A percentile compares a stretch with the other conserved stretches of the same genome.
Evolutionary conservation across 2,888 invertebrate species (phyloP).

Genomic region (Drosophila diplacantha): DNA sequence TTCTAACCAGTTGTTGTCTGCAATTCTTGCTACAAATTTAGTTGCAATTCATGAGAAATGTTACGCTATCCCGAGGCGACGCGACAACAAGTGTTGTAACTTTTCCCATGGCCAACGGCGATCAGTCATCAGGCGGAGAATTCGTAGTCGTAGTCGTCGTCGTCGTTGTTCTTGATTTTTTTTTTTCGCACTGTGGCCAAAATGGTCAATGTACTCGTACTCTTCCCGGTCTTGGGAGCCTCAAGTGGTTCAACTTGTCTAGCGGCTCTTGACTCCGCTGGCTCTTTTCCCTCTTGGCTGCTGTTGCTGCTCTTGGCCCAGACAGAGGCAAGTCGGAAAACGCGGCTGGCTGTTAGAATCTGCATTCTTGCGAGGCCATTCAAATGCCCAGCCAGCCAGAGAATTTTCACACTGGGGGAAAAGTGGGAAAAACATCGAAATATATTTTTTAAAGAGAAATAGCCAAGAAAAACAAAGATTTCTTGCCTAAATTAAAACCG

Average conservation of each 20-base stretch:
- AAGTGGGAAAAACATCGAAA: background rate
- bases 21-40: slow-evolving; percentile 64
- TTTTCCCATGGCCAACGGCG: slow-evolving; percentile 58
- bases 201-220: slow-evolving; percentile 70
- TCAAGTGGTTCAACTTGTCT: slow-evolving; percentile 67
- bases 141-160: background rate
- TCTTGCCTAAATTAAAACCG: no score
- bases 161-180: slow-evolving; percentile 2
- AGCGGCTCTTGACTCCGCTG: slow-evolving; percentile 49
- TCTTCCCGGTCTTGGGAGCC: slow-evolving; percentile 29
- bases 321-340: slow-evolving; percentile 16
- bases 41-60: slow-evolving; percentile 67
- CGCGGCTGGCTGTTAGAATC: slow-evolving; percentile 66
- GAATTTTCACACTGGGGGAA: slow-evolving; percentile 10
- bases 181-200: slow-evolving; percentile 47
- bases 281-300: slow-evolving; percentile 1
- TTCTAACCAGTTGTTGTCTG: slow-evolving; percentile 36
- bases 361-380: slow-evolving; percentile 66
- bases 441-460: background rate
- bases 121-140: slow-evolving; percentile 21
- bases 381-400: slow-evolving; percentile 47
- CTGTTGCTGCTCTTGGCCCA: slow-evolving; percentile 18
- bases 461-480: background rate
- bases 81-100: slow-evolving; percentile 57
- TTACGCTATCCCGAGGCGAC: slow-evolving; percentile 33